Base-by-base conservation (phyloP, 1,140 invertebrate genomes). In the Notospermus geniculatus region DNA sequence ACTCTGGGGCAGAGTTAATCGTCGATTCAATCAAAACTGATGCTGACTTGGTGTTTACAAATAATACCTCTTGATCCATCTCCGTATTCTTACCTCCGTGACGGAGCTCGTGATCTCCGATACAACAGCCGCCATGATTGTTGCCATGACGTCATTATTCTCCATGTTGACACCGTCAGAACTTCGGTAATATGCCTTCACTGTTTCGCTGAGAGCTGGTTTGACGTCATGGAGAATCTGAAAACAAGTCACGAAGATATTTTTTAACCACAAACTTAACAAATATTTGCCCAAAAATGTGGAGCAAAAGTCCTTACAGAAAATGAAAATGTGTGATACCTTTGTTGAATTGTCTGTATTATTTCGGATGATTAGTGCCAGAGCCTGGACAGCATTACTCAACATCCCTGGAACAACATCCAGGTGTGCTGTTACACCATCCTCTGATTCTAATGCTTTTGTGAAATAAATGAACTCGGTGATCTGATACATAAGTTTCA, bases 51-150 rank as follows among this genome's bases (percentile, higher is more conserved):
- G n/a, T n/a, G n/a, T n/a, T n/a, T n/a, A n/a, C n/a, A n/a, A n/a
- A n/a, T n/a, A n/a, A n/a, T n/a, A n/a, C n/a, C n/a, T n/a, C n/a
- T n/a, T n/a, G n/a, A 15, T 36, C n/a, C 23, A 15, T 41, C 17
- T 17, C 28, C 4, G 45, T 22, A 52, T 58, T 46, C 57, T 61
- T 23, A 70, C 63, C 59, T 65, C 43, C 43, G 39, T 50, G 55
- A 61, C 67, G 9, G 52, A 17, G 19, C 59, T 45, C 4, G 45
- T 53, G 43, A 70, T 52, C 23, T 70, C 65, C 11, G 55, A 59
- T 27, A 67, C 30, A 13, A 67, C 39, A 2, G 65, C 63, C 17
- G 61, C 59, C 36, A 70, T 54, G 23, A 70, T 32, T 17, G 63
- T 63, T 4, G 63, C 53, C 27, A 53, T 62, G 19, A 67, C 27